These are phyloP conservation scores for Lipophrys pholis DNA, from an alignment of 2,113 vertebrate species.

Conservation along the genomic window DNA sequence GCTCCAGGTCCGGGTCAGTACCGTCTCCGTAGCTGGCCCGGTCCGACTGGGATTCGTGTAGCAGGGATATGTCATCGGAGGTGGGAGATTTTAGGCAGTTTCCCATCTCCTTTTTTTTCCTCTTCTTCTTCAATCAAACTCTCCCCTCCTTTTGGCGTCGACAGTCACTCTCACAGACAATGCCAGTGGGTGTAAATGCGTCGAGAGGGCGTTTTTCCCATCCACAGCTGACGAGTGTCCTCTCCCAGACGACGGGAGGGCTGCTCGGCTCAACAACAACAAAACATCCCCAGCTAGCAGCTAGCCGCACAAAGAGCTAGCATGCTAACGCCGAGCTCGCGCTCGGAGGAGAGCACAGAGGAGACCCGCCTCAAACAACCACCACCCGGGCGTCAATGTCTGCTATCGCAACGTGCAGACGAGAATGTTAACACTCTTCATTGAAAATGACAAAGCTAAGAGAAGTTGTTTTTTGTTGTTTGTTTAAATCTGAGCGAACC, in stretches of 20 bases:
- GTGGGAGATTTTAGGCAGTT: slow-evolving; percentile 97
- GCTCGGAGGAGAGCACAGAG: slow-evolving; percentile 31
- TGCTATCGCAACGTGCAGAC: neutral
- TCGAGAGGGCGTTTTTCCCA: slow-evolving; percentile 48
- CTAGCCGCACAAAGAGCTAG: slow-evolving; percentile 81
- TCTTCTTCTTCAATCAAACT: slow-evolving; percentile 50
- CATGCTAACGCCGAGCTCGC: slow-evolving; percentile 62
- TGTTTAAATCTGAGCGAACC: neutral
- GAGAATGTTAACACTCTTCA: neutral
- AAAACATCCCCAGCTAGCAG: slow-evolving; percentile 78
- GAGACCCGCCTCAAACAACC: neutral
- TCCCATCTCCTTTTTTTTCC: slow-evolving; percentile 86
- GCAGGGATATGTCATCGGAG: slow-evolving; percentile 96
- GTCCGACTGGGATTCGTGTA: slow-evolving; percentile 97
- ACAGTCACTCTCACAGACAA: slow-evolving; percentile 11
- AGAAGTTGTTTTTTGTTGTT: neutral
- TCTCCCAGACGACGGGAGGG: slow-evolving; percentile 73
- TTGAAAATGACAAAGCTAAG: slow-evolving; percentile 17
- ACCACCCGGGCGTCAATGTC: neutral
- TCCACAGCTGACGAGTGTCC: slow-evolving; percentile 57
- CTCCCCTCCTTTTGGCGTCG: slow-evolving; percentile 36
- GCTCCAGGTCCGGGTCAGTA: slow-evolving; percentile 92
- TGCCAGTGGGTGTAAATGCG: neutral
- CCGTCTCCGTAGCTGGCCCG: slow-evolving; percentile 94
- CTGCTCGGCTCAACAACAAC: slow-evolving; percentile 76